Evolutionary conservation across 2,888 invertebrate species (phyloP).

Genomic region (Perizoma affinitatum): DNA sequence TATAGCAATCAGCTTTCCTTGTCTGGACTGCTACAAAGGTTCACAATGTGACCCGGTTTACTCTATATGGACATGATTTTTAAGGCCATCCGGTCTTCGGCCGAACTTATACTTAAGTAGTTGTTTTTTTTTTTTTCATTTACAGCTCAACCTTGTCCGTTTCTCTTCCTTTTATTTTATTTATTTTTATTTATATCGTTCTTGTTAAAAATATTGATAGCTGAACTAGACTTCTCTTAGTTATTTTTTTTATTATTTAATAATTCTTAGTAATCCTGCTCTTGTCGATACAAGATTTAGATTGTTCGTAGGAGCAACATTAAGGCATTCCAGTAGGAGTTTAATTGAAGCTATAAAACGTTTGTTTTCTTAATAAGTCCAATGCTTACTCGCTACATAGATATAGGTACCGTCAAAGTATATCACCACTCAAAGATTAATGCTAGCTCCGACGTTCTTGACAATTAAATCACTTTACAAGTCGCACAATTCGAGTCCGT

Average conservation of each 20-base stretch:
- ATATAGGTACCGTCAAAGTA: constrained; percentile 22
- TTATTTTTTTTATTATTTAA: not conserved
- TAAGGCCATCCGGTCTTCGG: constrained; percentile 59
- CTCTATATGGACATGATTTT: constrained; percentile 75
- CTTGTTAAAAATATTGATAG: not conserved
- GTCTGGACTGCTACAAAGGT: constrained; percentile 50
- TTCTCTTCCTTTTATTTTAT: not conserved
- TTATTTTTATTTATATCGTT: not conserved
- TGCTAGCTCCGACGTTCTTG: constrained; percentile 56
- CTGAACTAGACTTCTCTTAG: not conserved
- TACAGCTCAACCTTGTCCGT: constrained; percentile 15
- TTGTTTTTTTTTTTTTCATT: constrained; percentile 37
- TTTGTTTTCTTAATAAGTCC: constrained; percentile 30
- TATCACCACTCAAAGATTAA: constrained; percentile 59
- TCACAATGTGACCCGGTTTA: constrained; percentile 72
- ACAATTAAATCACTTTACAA: constrained; percentile 78
- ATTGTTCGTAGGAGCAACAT: constrained; percentile 20
- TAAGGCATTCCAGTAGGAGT: constrained; percentile 20
- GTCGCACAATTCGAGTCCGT: constrained; percentile 57
- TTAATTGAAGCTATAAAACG: constrained; percentile 22
- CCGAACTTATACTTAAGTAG: constrained; percentile 39
- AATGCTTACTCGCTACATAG: constrained; percentile 14
- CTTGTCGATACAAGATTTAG: not conserved
- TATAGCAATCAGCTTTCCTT: constrained; percentile 69
- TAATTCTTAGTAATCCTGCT: no score